phyloP scores from a whole-genome alignment of 2,113 vertebrate genomes.

The Pelodiscus sinensis region DNA sequence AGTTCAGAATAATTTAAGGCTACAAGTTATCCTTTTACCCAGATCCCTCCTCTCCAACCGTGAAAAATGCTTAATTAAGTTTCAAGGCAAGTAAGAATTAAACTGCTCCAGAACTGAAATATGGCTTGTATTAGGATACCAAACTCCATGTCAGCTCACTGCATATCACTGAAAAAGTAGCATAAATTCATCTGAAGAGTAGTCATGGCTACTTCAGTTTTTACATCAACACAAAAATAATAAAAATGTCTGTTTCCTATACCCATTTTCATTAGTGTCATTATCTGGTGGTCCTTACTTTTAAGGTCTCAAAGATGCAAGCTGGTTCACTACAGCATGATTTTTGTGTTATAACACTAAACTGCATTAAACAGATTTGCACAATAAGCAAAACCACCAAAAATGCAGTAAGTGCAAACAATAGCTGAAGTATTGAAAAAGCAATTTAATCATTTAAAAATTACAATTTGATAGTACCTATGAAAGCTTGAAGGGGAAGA shows the following conservation, averaged over 20 bases:
- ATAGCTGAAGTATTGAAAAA: constrained; percentile 5
- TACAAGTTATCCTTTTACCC: neutral
- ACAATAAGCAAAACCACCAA: neutral
- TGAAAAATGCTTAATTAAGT: neutral
- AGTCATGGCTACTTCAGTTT: neutral
- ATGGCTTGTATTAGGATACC: neutral
- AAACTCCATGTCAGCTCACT: neutral
- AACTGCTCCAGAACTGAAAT: neutral
- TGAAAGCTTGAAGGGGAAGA: constrained; percentile 14
- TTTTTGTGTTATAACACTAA: neutral
- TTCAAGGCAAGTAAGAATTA: neutral
- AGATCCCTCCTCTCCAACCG: neutral
- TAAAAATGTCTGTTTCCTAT: neutral
- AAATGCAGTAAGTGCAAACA: neutral
- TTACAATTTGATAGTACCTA: neutral
- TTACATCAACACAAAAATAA: neutral
- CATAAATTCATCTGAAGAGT: neutral
- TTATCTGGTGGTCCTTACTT: neutral
- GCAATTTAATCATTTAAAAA: neutral
- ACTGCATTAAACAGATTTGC: neutral
- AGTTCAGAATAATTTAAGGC: neutral
- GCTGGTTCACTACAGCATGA: neutral
- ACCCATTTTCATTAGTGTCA: neutral
- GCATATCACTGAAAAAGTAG: neutral
- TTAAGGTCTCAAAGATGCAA: neutral